phyloP scores from a whole-genome alignment of 2,113 vertebrate genomes.

The Notiomystis cincta region DNA sequence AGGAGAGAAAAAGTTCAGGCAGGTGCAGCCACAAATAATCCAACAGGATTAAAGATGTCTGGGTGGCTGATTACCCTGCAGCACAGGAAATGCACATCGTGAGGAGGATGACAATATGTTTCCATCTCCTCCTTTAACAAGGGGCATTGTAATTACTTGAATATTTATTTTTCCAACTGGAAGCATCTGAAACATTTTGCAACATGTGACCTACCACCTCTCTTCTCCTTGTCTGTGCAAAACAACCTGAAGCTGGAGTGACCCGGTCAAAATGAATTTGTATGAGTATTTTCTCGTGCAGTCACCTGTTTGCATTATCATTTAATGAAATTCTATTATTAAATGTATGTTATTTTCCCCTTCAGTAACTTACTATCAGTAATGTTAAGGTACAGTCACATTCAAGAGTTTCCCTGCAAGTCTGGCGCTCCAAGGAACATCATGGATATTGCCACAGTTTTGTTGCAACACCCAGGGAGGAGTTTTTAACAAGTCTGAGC shows the following conservation, averaged over 20 bases:
- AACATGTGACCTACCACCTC: neutral
- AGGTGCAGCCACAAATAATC: slow-evolving; percentile 49
- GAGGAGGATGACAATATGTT: neutral
- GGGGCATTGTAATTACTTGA: slow-evolving; percentile 2
- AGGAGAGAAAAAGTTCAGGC: slow-evolving; percentile 53
- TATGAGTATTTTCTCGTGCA: neutral
- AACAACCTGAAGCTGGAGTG: slow-evolving; percentile 20
- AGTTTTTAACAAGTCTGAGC: neutral
- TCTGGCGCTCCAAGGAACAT: neutral
- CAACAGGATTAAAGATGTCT: slow-evolving; percentile 37
- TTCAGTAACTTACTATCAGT: neutral
- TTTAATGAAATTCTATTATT: neutral
- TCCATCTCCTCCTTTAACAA: slow-evolving; percentile 20
- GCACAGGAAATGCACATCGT: neutral
- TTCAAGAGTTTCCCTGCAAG: neutral
- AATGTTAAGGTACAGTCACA: neutral
- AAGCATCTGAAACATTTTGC: slow-evolving; percentile 29
- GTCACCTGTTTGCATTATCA: neutral
- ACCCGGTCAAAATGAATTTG: neutral
- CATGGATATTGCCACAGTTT: neutral
- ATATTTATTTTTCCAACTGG: slow-evolving; percentile 54
- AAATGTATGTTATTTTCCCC: neutral
- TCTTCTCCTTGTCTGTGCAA: slow-evolving; percentile 7
- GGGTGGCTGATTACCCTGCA: slow-evolving; percentile 14
- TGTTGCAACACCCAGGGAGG: neutral